Percentiles rank a stretch among this genome's conserved stretches.
Conservation (phyloP, 35 echinoderm and acorn worm genomes). For the Stichopus chloronotus region DNA sequence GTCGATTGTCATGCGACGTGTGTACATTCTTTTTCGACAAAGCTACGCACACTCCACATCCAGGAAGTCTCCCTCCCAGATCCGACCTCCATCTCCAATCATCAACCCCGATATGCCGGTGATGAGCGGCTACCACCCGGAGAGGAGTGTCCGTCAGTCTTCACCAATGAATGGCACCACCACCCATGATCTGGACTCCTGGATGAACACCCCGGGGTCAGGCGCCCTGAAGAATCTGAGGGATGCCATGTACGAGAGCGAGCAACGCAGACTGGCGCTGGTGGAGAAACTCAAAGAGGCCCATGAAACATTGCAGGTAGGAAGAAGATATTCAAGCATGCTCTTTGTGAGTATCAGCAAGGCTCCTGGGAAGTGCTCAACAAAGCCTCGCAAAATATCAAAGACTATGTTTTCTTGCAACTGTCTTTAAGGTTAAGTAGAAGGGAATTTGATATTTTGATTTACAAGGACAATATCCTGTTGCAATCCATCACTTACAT, state of each 20-base stretch:
- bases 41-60: conserved; percentile 69
- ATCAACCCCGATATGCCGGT: conserved; percentile 41
- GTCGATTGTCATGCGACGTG: too few relatives aligned
- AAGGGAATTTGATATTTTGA: too few relatives aligned
- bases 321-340: background rate
- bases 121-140: background rate
- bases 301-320: conserved; percentile 94
- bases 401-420: too few relatives aligned
- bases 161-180: conserved; percentile 17
- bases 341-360: too few relatives aligned
- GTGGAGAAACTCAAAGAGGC: conserved; percentile 97
- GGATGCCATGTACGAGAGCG: conserved; percentile 99
- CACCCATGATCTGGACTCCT: conserved; percentile 52
- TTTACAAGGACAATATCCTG: too few relatives aligned
- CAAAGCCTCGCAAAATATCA: too few relatives aligned
- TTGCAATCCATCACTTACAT: too few relatives aligned
- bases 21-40: conserved; percentile 7
- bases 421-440: too few relatives aligned
- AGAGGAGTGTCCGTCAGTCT: background rate
- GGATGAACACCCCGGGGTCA: conserved; percentile 69
- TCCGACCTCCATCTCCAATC: conserved; percentile 51
- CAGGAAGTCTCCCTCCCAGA: conserved; percentile 65
- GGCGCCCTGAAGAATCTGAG: conserved; percentile 74
- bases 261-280: conserved; percentile 83
- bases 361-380: too few relatives aligned